phyloP scores from a whole-genome alignment of 2,797 vertebrate genomes.

The Thunnus albacares region DNA sequence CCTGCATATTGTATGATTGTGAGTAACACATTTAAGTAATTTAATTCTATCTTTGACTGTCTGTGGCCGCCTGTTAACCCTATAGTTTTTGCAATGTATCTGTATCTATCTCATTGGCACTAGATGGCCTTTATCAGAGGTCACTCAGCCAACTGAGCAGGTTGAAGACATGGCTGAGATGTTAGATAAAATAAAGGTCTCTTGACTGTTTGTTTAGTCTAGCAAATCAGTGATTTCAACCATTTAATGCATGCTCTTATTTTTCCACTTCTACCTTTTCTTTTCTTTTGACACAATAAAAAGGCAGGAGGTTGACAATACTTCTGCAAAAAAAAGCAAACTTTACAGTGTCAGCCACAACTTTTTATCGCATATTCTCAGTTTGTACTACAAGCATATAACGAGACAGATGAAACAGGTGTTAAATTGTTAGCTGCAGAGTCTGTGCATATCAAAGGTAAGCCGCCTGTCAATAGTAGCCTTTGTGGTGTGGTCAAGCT shows the following conservation, averaged over 20 bases:
- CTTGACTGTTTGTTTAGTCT: not conserved
- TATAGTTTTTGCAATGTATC: slow-evolving; percentile 8
- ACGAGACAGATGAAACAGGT: not conserved
- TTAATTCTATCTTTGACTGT: slow-evolving; percentile 48
- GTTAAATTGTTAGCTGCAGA: not conserved
- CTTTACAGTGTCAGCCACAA: not conserved
- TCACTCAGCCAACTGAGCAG: not conserved
- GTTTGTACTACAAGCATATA: not conserved
- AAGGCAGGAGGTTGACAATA: too few relatives aligned
- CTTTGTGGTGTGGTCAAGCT: not conserved
- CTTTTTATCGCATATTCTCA: not conserved
- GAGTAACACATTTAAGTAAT: slow-evolving; percentile 57
- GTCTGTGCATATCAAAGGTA: not conserved
- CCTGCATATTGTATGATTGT: slow-evolving; percentile 13
- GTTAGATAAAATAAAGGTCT: not conserved
- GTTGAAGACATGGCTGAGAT: slow-evolving; percentile 15
- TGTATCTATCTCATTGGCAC: not conserved
- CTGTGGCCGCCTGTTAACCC: slow-evolving; percentile 17
- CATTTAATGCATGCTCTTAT: not conserved
- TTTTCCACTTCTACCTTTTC: not conserved
- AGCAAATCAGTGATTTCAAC: not conserved
- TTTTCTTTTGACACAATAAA: too few relatives aligned
- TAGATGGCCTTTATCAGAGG: not conserved
- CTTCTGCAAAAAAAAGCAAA: too few relatives aligned
- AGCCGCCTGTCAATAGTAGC: not conserved